Percentiles rank a stretch among this genome's conserved stretches.
phyloP scores from a whole-genome alignment of 2,113 vertebrate species.

The Tretioscincus oriximinensis region DNA sequence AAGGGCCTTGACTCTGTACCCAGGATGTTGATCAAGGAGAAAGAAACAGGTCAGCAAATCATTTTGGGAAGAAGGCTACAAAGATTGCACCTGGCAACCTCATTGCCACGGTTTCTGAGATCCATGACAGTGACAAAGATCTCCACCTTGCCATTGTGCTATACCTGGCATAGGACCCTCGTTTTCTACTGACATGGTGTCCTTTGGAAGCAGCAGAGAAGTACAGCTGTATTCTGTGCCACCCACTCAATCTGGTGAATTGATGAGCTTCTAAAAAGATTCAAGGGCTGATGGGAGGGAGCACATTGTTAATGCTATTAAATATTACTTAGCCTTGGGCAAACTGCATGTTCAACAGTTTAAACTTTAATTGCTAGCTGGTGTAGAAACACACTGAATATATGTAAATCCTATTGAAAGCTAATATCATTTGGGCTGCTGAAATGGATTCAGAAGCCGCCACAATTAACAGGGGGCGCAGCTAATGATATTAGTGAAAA shows the following conservation, averaged over 20 bases:
- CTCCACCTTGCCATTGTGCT: neutral
- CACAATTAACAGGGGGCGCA: constrained; percentile 78
- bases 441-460: constrained; percentile 73
- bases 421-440: constrained; percentile 82
- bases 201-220: constrained; percentile 43
- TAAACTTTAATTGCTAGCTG: constrained; percentile 79
- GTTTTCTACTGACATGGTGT: constrained; percentile 29
- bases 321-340: constrained; percentile 73
- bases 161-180: neutral
- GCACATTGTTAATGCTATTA: constrained; percentile 75
- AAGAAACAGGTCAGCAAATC: too few relatives aligned
- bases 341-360: constrained; percentile 75
- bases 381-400: constrained; percentile 71
- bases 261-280: constrained; percentile 64
- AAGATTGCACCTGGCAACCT: neutral
- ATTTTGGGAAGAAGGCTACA: too few relatives aligned
- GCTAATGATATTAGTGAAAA: constrained; percentile 78
- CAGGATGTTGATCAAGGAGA: too few relatives aligned
- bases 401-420: constrained; percentile 87
- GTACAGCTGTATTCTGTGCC: neutral
- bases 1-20: too few relatives aligned
- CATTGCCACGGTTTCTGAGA: neutral
- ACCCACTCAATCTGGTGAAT: constrained; percentile 47
- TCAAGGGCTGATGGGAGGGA: constrained; percentile 54
- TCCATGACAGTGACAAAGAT: neutral